These are phyloP conservation scores for Chlorodrepanis virens DNA, from an alignment of 2,113 vertebrate genomes.

Conservation along the genomic window DNA sequence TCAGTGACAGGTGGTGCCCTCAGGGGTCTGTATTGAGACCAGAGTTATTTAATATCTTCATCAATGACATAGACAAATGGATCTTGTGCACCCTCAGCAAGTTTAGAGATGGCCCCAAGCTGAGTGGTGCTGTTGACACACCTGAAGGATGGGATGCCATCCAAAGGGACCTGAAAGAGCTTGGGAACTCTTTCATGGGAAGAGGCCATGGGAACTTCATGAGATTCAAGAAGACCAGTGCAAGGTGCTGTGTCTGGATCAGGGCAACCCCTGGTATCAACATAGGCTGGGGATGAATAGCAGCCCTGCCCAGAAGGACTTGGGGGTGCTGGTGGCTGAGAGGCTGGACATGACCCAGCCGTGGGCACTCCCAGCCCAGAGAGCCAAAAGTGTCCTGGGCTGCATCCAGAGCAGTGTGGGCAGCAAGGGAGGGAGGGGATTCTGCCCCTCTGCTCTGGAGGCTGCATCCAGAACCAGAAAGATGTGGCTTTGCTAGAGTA, in stretches of 20 bases:
- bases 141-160: neutral
- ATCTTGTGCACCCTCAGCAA: neutral
- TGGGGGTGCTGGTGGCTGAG: neutral
- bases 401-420: accelerated
- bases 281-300: neutral
- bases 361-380: neutral
- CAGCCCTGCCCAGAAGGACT: accelerated
- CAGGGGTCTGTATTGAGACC: accelerated
- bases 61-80: neutral
- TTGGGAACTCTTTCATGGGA: too few species aligned
- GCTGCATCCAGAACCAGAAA: neutral
- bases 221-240: neutral
- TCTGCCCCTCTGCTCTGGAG: neutral
- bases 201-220: neutral
- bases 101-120: neutral
- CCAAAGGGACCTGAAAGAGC: neutral
- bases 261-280: accelerated
- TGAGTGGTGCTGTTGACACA: neutral
- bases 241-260: neutral
- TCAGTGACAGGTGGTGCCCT: neutral
- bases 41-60: neutral
- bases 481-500: accelerated
- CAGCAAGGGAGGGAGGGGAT: neutral
- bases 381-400: accelerated
- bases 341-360: accelerated